A percentile compares a stretch with the other conserved stretches of the same genome.
phyloP scores from a whole-genome alignment of 2,888 invertebrate genomes.

The Lasiommata megera region DNA sequence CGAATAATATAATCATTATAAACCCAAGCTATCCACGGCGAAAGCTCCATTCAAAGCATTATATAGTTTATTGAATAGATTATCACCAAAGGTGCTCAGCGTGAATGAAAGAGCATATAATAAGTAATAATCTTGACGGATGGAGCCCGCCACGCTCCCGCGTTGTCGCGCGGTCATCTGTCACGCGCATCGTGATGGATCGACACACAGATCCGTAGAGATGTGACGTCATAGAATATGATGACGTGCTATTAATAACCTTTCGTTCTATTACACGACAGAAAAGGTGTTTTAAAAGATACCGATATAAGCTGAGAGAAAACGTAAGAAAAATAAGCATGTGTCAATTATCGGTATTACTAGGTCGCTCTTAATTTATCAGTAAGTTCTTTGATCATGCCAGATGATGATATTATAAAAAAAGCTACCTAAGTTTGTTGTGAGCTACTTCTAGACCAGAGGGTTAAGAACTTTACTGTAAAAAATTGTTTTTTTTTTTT shows the following conservation, averaged over 20 bases:
- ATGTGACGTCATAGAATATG: constrained; percentile 4
- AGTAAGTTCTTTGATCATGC: too few species aligned
- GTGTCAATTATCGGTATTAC: too few species aligned
- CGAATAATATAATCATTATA: background rate
- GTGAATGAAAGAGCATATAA: constrained; percentile 17
- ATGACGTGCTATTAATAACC: constrained; percentile 1
- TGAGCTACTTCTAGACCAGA: too few species aligned
- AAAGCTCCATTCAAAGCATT: background rate
- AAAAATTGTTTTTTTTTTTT: too few species aligned
- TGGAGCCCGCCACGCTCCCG: constrained; percentile 16
- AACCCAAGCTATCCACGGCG: background rate
- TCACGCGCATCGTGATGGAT: constrained; percentile 32
- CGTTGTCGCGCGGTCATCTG: background rate
- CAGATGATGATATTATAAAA: too few species aligned
- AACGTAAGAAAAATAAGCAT: too few species aligned
- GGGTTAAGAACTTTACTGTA: too few species aligned
- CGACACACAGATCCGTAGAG: constrained; percentile 26
- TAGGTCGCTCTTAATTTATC: too few species aligned
- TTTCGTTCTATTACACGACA: background rate
- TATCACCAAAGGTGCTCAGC: constrained; percentile 9
- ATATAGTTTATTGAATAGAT: background rate
- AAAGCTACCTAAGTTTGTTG: too few species aligned
- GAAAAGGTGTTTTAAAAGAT: background rate
- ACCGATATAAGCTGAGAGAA: too few species aligned
- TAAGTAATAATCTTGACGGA: constrained; percentile 35